Conservation (phyloP, 2,888 invertebrate genomes). For the Apoderus coryli region DNA sequence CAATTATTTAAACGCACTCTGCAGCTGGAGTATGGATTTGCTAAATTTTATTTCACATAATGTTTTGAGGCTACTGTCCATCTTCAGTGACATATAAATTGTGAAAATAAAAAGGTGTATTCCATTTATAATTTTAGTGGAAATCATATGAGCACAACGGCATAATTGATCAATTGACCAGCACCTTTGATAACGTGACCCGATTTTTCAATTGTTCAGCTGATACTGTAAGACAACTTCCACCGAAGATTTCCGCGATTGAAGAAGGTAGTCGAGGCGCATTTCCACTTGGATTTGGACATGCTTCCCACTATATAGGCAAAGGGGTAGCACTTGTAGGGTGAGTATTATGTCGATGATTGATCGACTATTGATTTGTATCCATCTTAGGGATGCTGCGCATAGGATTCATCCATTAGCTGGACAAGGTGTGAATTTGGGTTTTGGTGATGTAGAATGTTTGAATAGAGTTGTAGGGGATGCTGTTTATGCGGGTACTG, state of each 20-base stretch:
- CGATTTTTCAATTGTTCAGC: conserved; percentile 30
- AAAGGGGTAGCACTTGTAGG: conserved; percentile 75
- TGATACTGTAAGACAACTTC: conserved; percentile 33
- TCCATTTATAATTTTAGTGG: conserved; percentile 35
- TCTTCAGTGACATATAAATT: background rate
- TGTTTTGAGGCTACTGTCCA: too few species aligned
- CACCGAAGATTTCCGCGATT: conserved; percentile 51
- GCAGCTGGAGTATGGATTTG: too few species aligned
- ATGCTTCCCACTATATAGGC: conserved; percentile 74
- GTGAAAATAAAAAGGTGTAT: background rate
- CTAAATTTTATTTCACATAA: too few species aligned
- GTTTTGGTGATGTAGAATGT: conserved; percentile 79
- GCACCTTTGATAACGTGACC: conserved; percentile 36
- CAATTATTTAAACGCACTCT: too few species aligned
- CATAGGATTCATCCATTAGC: conserved; percentile 92
- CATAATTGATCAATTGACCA: conserved; percentile 40
- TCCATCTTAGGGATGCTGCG: conserved; percentile 55
- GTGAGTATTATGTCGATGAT: conserved; percentile 36
- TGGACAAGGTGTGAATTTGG: conserved; percentile 95
- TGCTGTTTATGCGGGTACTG: conserved; percentile 56
- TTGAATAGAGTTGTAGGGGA: conserved; percentile 57
- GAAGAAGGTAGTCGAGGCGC: conserved; percentile 57
- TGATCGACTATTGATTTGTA: conserved; percentile 1
- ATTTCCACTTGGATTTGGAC: conserved; percentile 87
- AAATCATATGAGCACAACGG: conserved; percentile 41